A percentile compares a stretch with the other conserved stretches of the same genome.
These are phyloP conservation scores for Protophormia terraenovae DNA, from an alignment of 2,888 invertebrate species.

Conservation along the genomic window DNA sequence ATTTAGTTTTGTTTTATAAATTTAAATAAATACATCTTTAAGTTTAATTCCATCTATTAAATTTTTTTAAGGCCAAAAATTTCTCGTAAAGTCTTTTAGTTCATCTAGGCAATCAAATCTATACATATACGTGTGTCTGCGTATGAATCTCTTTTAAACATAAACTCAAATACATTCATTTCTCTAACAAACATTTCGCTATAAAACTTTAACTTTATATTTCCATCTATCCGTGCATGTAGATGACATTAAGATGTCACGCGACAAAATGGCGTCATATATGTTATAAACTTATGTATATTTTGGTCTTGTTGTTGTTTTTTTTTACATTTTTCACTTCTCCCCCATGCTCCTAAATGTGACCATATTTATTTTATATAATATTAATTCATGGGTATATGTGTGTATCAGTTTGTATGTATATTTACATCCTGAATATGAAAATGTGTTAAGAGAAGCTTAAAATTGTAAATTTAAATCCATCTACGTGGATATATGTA, in stretches of 20 bases:
- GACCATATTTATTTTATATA: slow-evolving; percentile 18
- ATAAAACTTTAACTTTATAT: slow-evolving; percentile 27
- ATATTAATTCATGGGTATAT: not conserved
- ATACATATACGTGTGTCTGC: not conserved
- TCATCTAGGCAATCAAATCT: not conserved
- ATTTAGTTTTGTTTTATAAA: too few relatives aligned
- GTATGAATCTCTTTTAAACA: not conserved
- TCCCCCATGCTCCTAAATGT: slow-evolving; percentile 18
- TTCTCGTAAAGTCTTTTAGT: not conserved
- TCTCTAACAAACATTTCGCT: not conserved
- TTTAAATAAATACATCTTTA: too few relatives aligned
- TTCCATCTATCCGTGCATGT: slow-evolving; percentile 9
- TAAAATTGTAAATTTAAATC: slow-evolving; percentile 55
- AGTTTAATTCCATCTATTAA: too few relatives aligned
- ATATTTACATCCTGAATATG: not conserved
- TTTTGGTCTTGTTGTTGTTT: not conserved
- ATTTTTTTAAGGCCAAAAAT: not conserved
- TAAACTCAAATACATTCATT: not conserved
- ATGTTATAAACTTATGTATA: slow-evolving; percentile 25
- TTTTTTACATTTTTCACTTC: not conserved
- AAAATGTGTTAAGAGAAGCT: slow-evolving; percentile 51
- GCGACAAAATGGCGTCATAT: slow-evolving; percentile 64
- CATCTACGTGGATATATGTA: slow-evolving; percentile 15
- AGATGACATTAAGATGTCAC: slow-evolving; percentile 63
- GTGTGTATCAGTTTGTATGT: not conserved